Conservation (phyloP, 2,888 invertebrate genomes). For the Iselma pallidipennis region DNA sequence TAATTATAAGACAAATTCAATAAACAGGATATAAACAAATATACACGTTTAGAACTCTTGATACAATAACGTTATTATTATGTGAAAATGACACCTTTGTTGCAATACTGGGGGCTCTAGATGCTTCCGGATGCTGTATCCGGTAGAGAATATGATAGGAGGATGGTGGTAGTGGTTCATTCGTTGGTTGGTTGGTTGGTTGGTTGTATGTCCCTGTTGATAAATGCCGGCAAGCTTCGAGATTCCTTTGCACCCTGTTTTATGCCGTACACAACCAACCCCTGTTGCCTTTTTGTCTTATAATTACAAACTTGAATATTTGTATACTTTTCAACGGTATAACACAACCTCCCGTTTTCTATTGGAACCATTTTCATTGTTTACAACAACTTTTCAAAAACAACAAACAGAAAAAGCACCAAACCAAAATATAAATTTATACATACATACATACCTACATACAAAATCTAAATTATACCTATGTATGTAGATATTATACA, state of each 20-base stretch:
- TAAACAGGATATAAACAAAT: slow-evolving; percentile 29
- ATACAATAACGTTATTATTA: slow-evolving; percentile 38
- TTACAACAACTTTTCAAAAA: slow-evolving; percentile 5
- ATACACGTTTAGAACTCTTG: slow-evolving; percentile 26
- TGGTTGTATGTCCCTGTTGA: slow-evolving; percentile 21
- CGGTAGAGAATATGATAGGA: slow-evolving; percentile 32
- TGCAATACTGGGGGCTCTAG: slow-evolving; percentile 31
- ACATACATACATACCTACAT: too few relatives aligned
- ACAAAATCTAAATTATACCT: too few relatives aligned
- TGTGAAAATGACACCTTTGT: slow-evolving; percentile 39
- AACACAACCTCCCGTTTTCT: neutral
- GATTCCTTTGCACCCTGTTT: neutral
- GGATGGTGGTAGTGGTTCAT: neutral
- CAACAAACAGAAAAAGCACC: neutral
- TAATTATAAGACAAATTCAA: slow-evolving; percentile 22
- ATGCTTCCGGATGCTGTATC: slow-evolving; percentile 36
- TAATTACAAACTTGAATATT: slow-evolving; percentile 22
- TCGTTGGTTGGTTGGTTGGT: slow-evolving; percentile 12
- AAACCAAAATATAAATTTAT: too few relatives aligned
- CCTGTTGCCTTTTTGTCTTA: slow-evolving; percentile 4
- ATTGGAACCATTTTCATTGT: slow-evolving; percentile 5
- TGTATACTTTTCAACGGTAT: slow-evolving; percentile 9
- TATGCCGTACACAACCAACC: slow-evolving; percentile 7
- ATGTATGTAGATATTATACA: too few relatives aligned
- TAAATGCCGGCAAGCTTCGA: slow-evolving; percentile 16